Percentiles rank a stretch among this genome's conserved stretches.
phyloP scores from a whole-genome alignment of 1,140 invertebrate genomes.

The Aphaenogaster floridana region DNA sequence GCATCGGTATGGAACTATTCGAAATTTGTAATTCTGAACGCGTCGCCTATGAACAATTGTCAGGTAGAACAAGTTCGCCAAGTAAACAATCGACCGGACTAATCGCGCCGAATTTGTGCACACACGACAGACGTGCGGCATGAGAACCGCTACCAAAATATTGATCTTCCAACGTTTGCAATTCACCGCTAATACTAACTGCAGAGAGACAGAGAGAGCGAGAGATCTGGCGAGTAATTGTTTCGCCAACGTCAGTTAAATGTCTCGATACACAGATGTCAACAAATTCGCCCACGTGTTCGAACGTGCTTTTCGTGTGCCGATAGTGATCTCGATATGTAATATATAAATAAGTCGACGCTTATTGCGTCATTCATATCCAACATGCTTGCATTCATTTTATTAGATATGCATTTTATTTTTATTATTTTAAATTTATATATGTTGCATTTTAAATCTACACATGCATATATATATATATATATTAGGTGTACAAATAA shows the following conservation, averaged over 20 bases:
- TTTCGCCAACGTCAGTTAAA: slow-evolving; percentile 50
- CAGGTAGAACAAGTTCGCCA: neutral
- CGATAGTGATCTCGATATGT: neutral
- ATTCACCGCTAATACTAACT: slow-evolving; percentile 51
- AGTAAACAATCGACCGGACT: slow-evolving; percentile 41
- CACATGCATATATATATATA: too few relatives aligned
- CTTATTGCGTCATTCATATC: slow-evolving; percentile 28
- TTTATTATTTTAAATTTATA: slow-evolving; percentile 1
- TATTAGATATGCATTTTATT: neutral
- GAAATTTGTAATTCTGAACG: slow-evolving; percentile 28
- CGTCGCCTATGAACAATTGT: slow-evolving; percentile 14
- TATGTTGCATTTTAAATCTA: neutral
- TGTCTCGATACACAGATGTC: slow-evolving; percentile 44
- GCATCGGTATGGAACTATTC: neutral
- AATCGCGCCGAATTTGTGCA: slow-evolving; percentile 41
- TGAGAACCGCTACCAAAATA: slow-evolving; percentile 63
- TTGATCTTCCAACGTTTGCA: slow-evolving; percentile 57
- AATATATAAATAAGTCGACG: neutral
- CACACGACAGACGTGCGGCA: slow-evolving; percentile 32
- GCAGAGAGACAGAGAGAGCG: slow-evolving; percentile 9
- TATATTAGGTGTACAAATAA: too few relatives aligned
- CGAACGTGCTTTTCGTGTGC: slow-evolving; percentile 20
- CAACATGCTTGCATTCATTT: neutral
- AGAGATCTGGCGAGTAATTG: slow-evolving; percentile 43
- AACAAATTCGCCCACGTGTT: slow-evolving; percentile 58